phyloP scores from a whole-genome alignment of 2,888 invertebrate species.

The Lasius fuliginosus region DNA sequence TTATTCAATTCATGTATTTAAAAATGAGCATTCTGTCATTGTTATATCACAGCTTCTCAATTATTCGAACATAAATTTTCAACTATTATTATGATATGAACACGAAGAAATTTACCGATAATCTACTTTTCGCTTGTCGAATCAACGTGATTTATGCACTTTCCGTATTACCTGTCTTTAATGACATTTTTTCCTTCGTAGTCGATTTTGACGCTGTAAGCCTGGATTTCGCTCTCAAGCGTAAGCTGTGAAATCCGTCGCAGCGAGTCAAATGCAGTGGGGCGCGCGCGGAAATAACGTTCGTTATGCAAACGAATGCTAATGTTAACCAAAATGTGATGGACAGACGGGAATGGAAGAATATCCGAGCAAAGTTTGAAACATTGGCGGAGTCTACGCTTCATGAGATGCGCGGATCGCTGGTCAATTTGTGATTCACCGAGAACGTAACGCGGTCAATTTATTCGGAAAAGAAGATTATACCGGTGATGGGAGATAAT shows the following conservation, averaged over 20 bases:
- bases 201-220: conserved; percentile 43
- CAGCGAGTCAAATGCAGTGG: conserved; percentile 16
- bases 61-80: neutral
- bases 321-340: conserved; percentile 58
- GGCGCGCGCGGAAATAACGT: conserved; percentile 36
- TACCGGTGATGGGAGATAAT: neutral
- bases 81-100: neutral
- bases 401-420: neutral
- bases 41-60: neutral
- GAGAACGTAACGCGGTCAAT: conserved; percentile 20
- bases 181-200: conserved; percentile 7
- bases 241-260: conserved; percentile 3
- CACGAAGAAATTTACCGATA: neutral
- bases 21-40: neutral
- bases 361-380: conserved; percentile 41
- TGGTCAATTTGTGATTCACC: conserved; percentile 24
- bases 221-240: conserved; percentile 10
- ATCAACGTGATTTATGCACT: neutral
- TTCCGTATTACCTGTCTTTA: conserved; percentile 31
- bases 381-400: neutral
- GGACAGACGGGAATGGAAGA: conserved; percentile 45
- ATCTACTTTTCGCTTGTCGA: conserved; percentile 10
- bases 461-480: conserved; percentile 6
- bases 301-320: conserved; percentile 70
- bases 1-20: neutral